These are phyloP conservation scores for Galerucella nymphaeae DNA, from an alignment of 2,888 invertebrate species.

Conservation along the genomic window DNA sequence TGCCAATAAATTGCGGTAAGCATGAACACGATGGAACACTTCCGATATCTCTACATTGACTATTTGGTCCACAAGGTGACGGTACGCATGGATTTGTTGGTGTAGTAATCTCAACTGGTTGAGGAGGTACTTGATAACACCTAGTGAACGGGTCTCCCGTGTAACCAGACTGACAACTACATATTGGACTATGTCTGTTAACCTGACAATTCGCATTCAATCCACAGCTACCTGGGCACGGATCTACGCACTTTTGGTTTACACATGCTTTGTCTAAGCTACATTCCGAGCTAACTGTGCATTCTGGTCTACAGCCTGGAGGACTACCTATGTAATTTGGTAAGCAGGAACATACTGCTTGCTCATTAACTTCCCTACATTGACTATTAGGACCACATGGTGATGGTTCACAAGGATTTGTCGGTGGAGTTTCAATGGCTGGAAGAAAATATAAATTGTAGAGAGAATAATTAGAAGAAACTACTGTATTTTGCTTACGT, in stretches of 20 bases:
- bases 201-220: slow-evolving; percentile 68
- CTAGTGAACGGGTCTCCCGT: slow-evolving; percentile 76
- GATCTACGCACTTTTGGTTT: slow-evolving; percentile 78
- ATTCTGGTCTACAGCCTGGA: slow-evolving; percentile 81
- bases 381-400: slow-evolving; percentile 81
- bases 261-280: slow-evolving; percentile 77
- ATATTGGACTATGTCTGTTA: slow-evolving; percentile 71
- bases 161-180: slow-evolving; percentile 71
- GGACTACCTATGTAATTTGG: slow-evolving; percentile 68
- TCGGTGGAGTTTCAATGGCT: slow-evolving; percentile 63
- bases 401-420: slow-evolving; percentile 75
- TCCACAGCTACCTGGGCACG: slow-evolving; percentile 76
- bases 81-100: slow-evolving; percentile 77
- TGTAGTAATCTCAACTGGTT: slow-evolving; percentile 41
- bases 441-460: slow-evolving; percentile 51
- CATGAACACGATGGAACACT: slow-evolving; percentile 81
- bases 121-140: slow-evolving; percentile 66
- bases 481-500: slow-evolving; percentile 9
- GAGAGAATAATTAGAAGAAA: slow-evolving; percentile 52
- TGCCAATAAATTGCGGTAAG: slow-evolving; percentile 75
- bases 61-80: slow-evolving; percentile 83
- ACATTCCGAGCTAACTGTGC: slow-evolving; percentile 83
- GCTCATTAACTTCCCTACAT: slow-evolving; percentile 70
- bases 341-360: slow-evolving; percentile 66
- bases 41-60: slow-evolving; percentile 78